A percentile compares a stretch with the other conserved stretches of the same genome.
Conservation (phyloP, 2,888 invertebrate species). For the Sicus ferrugineus region DNA sequence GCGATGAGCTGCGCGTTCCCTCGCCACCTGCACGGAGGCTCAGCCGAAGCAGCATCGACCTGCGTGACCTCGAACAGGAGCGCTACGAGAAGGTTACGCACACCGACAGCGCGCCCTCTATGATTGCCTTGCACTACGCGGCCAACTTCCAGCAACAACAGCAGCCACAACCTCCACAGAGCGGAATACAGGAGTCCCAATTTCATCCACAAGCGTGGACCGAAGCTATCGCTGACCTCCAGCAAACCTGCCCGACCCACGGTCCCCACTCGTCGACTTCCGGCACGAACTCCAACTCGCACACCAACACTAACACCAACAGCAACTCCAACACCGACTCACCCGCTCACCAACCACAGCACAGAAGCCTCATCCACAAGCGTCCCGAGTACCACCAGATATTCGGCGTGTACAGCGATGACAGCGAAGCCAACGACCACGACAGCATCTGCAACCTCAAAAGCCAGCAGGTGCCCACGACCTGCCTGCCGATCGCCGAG, state of each 20-base stretch:
- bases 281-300: slow-evolving; percentile 27
- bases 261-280: slow-evolving; percentile 32
- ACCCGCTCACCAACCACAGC: slow-evolving; percentile 26
- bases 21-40: slow-evolving; percentile 64
- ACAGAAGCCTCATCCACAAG: slow-evolving; percentile 38
- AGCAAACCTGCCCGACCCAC: slow-evolving; percentile 37
- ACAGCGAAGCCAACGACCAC: slow-evolving; percentile 57
- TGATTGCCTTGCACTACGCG: slow-evolving; percentile 61
- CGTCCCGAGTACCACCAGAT: slow-evolving; percentile 40
- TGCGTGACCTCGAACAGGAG: slow-evolving; percentile 64
- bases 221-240: slow-evolving; percentile 45
- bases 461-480: slow-evolving; percentile 43
- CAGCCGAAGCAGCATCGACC: slow-evolving; percentile 65
- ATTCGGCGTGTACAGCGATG: slow-evolving; percentile 53
- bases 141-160: slow-evolving; percentile 51
- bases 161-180: slow-evolving; percentile 10
- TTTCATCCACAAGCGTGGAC: slow-evolving; percentile 53
- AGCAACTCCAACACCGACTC: slow-evolving; percentile 31
- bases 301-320: slow-evolving; percentile 30
- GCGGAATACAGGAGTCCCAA: slow-evolving; percentile 28
- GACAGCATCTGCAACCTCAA: slow-evolving; percentile 45
- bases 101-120: slow-evolving; percentile 65
- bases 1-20: slow-evolving; percentile 64
- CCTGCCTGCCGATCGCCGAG: slow-evolving; percentile 60
- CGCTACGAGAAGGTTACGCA: slow-evolving; percentile 64